A percentile compares a stretch with the other conserved stretches of the same genome.
These are phyloP conservation scores for Lepeophtheirus nordmannii DNA, from an alignment of 2,888 invertebrate species.

Conservation along the genomic window DNA sequence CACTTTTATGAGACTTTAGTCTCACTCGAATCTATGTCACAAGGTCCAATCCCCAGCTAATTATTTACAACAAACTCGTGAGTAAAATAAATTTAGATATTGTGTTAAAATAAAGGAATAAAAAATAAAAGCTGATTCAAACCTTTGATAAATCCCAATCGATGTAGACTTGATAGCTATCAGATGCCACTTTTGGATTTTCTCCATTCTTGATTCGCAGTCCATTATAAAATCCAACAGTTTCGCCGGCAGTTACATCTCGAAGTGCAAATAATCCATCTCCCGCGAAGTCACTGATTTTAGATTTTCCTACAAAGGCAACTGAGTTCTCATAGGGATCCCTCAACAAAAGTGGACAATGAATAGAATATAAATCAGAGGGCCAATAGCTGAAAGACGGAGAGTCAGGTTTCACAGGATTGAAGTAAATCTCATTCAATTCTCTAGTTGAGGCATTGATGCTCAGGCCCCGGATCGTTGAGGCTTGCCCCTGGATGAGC, in stretches of 20 bases:
- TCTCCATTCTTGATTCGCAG: neutral
- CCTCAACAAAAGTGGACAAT: neutral
- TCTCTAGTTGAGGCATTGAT: neutral
- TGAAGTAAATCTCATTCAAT: neutral
- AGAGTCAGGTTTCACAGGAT: neutral
- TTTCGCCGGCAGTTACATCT: neutral
- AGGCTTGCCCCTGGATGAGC: neutral
- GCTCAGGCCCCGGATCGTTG: neutral
- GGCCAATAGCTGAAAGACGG: neutral
- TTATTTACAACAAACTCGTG: no score
- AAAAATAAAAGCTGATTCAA: neutral
- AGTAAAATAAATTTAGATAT: no score
- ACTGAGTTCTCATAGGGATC: neutral
- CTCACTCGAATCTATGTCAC: no score
- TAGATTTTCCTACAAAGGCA: neutral
- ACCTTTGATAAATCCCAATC: slow-evolving; percentile 10
- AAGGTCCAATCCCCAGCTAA: no score
- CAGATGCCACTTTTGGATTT: neutral
- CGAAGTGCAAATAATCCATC: slow-evolving; percentile 3
- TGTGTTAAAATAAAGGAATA: no score
- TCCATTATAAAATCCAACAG: slow-evolving; percentile 15
- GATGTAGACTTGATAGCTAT: slow-evolving; percentile 11
- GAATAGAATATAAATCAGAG: neutral
- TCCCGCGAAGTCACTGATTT: neutral
- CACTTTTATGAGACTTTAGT: no score